These are phyloP conservation scores for Diachrysia chrysitis DNA, from an alignment of 2,888 invertebrate species.

Conservation along the genomic window DNA sequence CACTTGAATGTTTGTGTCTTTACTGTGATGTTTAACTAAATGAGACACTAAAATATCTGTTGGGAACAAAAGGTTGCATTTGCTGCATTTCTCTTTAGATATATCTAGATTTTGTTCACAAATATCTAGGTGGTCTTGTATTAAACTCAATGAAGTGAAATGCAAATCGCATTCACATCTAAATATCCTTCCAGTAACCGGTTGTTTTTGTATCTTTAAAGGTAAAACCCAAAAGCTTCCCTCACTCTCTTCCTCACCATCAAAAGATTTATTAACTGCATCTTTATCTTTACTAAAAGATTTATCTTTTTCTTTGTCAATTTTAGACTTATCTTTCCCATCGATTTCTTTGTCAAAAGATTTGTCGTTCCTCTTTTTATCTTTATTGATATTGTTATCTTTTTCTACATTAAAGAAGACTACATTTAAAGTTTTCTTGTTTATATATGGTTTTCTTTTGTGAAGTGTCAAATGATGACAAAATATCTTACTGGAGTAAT, in stretches of 20 bases:
- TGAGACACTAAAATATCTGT: conserved; percentile 65
- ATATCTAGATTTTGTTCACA: conserved; percentile 45
- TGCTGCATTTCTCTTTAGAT: conserved; percentile 65
- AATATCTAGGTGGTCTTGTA: conserved; percentile 58
- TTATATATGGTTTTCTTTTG: conserved; percentile 21
- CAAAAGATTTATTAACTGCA: background rate
- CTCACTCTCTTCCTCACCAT: background rate
- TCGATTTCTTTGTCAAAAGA: background rate
- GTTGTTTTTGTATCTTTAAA: background rate
- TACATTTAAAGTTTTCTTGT: conserved; percentile 39
- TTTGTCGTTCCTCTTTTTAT: background rate
- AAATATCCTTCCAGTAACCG: conserved; percentile 46
- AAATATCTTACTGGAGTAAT: conserved; percentile 7
- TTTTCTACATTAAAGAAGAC: conserved; percentile 50
- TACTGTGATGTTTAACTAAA: conserved; percentile 66
- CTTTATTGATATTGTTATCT: background rate
- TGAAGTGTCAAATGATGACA: conserved; percentile 54
- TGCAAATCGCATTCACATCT: conserved; percentile 68
- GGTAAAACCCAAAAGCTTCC: background rate
- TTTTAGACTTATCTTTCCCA: background rate
- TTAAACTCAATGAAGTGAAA: conserved; percentile 57
- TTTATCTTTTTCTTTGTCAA: background rate
- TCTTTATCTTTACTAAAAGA: background rate
- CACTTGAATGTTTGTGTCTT: conserved; percentile 37
- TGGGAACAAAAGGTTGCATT: conserved; percentile 64